These are phyloP conservation scores for Eugnorisma glareosa DNA, from an alignment of 2,888 invertebrate species.

Conservation along the genomic window DNA sequence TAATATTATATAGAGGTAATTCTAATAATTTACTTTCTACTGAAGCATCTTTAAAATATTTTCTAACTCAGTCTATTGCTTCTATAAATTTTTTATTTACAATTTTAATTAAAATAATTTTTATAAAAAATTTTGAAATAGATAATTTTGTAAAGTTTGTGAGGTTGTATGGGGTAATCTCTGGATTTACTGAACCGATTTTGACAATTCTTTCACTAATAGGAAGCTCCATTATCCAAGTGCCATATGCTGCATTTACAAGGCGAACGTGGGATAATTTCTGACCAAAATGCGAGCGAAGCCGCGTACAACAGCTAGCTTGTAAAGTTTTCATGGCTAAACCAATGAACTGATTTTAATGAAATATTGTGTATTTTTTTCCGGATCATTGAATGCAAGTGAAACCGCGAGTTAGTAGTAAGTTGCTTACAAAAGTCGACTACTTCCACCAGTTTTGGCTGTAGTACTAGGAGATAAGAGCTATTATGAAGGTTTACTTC, in stretches of 20 bases:
- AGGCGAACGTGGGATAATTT: too few relatives aligned
- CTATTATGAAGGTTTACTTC: neutral
- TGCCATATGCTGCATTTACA: too few relatives aligned
- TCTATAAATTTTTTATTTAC: conserved; percentile 89
- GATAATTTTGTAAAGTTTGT: too few relatives aligned
- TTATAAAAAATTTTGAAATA: conserved; percentile 79
- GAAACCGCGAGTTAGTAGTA: neutral
- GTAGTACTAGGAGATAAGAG: neutral
- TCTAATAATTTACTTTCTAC: conserved; percentile 86
- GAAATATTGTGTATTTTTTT: neutral
- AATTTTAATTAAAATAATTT: conserved; percentile 83
- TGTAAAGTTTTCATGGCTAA: neutral
- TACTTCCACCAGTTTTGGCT: neutral
- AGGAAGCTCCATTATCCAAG: too few relatives aligned
- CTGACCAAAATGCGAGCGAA: too few relatives aligned
- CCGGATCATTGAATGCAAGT: neutral
- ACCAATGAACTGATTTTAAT: neutral
- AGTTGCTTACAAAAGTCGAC: neutral
- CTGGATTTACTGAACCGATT: too few relatives aligned
- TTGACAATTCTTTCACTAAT: too few relatives aligned
- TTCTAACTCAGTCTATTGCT: conserved; percentile 90
- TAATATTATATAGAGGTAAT: too few relatives aligned
- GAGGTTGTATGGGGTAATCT: too few relatives aligned
- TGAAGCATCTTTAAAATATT: conserved; percentile 91
- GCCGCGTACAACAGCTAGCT: too few relatives aligned